Evolutionary conservation across 2,113 vertebrate genomes (phyloP).

Genomic region (Vulpes lagopus): DNA sequence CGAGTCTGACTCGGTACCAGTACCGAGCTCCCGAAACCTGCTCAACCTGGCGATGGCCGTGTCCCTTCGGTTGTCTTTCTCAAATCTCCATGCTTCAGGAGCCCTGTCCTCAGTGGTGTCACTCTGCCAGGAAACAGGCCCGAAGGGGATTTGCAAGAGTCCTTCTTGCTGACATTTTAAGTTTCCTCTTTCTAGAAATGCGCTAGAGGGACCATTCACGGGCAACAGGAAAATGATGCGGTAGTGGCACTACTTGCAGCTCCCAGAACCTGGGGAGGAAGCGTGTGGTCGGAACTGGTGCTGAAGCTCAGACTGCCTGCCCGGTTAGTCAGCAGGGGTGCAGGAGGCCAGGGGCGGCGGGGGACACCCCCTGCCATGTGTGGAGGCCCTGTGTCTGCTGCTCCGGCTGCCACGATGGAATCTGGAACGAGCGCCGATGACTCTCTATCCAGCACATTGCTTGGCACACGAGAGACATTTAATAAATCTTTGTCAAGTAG

Average conservation of each 20-base stretch:
- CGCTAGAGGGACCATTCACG: neutral
- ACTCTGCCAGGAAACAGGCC: neutral
- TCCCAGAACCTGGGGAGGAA: neutral
- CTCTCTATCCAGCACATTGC: neutral
- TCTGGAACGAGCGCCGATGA: neutral
- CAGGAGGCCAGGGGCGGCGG: fast-evolving
- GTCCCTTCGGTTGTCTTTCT: neutral
- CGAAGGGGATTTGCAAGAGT: neutral
- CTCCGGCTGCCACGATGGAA: neutral
- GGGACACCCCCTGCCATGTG: neutral
- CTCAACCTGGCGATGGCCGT: no score
- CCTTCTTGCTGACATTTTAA: neutral
- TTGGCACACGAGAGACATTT: neutral
- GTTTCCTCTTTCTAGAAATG: neutral
- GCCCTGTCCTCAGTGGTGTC: neutral
- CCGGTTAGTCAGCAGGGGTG: neutral
- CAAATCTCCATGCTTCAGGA: neutral
- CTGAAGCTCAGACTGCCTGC: neutral
- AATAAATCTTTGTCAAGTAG: neutral
- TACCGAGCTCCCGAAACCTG: neutral
- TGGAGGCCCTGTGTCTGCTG: neutral
- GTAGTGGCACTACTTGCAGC: neutral
- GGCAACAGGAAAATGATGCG: neutral
- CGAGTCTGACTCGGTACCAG: neutral
- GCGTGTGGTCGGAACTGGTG: neutral